These are phyloP conservation scores for Neuroscelio doddi DNA, from an alignment of 2,888 invertebrate genomes.

Conservation along the genomic window DNA sequence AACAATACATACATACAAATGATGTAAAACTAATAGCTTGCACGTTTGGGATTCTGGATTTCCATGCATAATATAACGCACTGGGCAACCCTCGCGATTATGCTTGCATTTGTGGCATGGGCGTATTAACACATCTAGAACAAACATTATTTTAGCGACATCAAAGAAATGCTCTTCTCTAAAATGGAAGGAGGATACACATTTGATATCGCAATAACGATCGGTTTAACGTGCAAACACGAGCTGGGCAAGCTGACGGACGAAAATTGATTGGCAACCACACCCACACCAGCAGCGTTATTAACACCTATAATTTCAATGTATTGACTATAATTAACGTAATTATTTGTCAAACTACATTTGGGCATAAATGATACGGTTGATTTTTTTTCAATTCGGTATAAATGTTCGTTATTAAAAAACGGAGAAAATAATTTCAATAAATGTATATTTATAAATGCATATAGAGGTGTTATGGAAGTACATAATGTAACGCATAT, in stretches of 20 bases:
- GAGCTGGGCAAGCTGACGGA: constrained; percentile 43
- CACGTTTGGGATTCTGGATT: constrained; percentile 30
- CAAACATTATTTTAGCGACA: constrained; percentile 56
- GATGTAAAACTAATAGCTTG: constrained; percentile 29
- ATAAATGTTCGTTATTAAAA: no score
- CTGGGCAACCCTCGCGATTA: constrained; percentile 35
- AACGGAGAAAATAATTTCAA: no score
- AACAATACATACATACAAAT: constrained; percentile 24
- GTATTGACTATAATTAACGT: constrained; percentile 18
- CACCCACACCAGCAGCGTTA: constrained; percentile 35
- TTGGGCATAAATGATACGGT: no score
- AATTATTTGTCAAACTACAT: constrained; percentile 22
- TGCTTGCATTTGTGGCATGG: constrained; percentile 40
- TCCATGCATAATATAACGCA: constrained; percentile 37
- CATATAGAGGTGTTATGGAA: no score
- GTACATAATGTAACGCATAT: no score
- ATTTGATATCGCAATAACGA: constrained; percentile 54
- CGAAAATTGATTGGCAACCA: constrained; percentile 51
- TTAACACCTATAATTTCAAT: constrained; percentile 35
- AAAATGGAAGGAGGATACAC: constrained; percentile 53
- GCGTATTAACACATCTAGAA: constrained; percentile 52
- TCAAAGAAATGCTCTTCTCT: constrained; percentile 52
- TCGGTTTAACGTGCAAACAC: constrained; percentile 56
- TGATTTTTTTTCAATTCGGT: no score
- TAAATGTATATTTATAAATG: no score